Conservation (phyloP, 2,888 invertebrate species). For the Drosophila antonietae region DNA sequence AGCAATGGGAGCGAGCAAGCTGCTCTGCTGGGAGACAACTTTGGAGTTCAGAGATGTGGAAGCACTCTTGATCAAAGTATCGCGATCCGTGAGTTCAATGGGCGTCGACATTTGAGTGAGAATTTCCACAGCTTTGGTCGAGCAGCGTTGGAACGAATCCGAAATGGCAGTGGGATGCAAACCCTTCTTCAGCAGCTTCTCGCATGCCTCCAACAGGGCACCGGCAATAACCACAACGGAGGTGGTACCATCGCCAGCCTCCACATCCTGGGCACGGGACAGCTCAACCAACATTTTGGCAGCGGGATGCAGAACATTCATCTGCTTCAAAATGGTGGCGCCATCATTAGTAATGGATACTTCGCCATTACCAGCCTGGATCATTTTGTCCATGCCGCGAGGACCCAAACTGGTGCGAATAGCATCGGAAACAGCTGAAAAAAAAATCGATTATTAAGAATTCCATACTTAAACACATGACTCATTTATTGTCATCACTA, state of each 20-base stretch:
- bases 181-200: slow-evolving; percentile 95
- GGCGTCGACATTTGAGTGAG: slow-evolving; percentile 93
- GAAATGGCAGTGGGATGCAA: slow-evolving; percentile 99
- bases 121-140: slow-evolving; percentile 86
- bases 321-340: slow-evolving; percentile 99
- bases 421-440: slow-evolving; percentile 97
- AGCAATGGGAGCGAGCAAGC: slow-evolving; percentile 97
- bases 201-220: slow-evolving; percentile 96
- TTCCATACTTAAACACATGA: slow-evolving; percentile 55
- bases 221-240: slow-evolving; percentile 99
- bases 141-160: slow-evolving; percentile 94
- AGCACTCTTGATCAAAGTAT: slow-evolving; percentile 96
- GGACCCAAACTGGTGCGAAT: slow-evolving; percentile 99
- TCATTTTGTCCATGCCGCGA: slow-evolving; percentile 99
- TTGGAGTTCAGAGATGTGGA: slow-evolving; percentile 99
- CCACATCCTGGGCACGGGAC: slow-evolving; percentile 99
- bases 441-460: slow-evolving; percentile 2
- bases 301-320: slow-evolving; percentile 99
- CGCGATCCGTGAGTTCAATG: slow-evolving; percentile 93
- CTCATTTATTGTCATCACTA: slow-evolving; percentile 63
- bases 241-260: slow-evolving; percentile 99
- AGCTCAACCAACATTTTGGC: slow-evolving; percentile 99
- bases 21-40: slow-evolving; percentile 99
- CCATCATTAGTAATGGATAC: slow-evolving; percentile 99
- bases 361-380: slow-evolving; percentile 98